These are phyloP conservation scores for Unio pictorum DNA, from an alignment of 2,888 invertebrate genomes.

Conservation along the genomic window DNA sequence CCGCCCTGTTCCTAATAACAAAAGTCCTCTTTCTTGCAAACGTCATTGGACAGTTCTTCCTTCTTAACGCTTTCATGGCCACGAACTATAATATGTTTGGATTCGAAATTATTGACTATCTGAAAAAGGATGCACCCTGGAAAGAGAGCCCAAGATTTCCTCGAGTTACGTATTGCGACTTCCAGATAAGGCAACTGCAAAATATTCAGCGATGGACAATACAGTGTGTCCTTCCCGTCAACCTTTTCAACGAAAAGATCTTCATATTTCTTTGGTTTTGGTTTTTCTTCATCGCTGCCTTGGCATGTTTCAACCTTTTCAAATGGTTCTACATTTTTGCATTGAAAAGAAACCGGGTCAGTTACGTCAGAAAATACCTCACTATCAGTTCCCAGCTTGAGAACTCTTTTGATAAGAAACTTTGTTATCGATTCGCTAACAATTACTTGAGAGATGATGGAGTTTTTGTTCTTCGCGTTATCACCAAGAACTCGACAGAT, in stretches of 20 bases:
- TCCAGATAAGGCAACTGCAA: slow-evolving; percentile 60
- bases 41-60: slow-evolving; percentile 66
- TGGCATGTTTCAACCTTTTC: slow-evolving; percentile 47
- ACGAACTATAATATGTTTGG: slow-evolving; percentile 61
- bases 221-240: slow-evolving; percentile 63
- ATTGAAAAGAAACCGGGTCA: slow-evolving; percentile 41
- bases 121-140: slow-evolving; percentile 42
- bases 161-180: slow-evolving; percentile 62
- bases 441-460: slow-evolving; percentile 61
- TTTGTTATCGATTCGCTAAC: slow-evolving; percentile 55
- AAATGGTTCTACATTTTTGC: slow-evolving; percentile 53
- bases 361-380: slow-evolving; percentile 59
- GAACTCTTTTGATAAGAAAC: slow-evolving; percentile 49
- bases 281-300: slow-evolving; percentile 50
- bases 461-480: slow-evolving; percentile 54
- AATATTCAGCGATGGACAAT: slow-evolving; percentile 59
- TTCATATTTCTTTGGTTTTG: slow-evolving; percentile 65
- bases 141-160: slow-evolving; percentile 53
- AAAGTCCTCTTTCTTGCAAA: slow-evolving; percentile 63
- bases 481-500: slow-evolving; percentile 59
- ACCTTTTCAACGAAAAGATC: slow-evolving; percentile 65
- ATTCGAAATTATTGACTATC: slow-evolving; percentile 54
- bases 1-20: slow-evolving; percentile 60
- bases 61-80: slow-evolving; percentile 63
- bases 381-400: slow-evolving; percentile 53